Evolutionary conservation across 2,797 vertebrate genomes (phyloP).

Genomic region (Lagorchestes hirsutus): DNA sequence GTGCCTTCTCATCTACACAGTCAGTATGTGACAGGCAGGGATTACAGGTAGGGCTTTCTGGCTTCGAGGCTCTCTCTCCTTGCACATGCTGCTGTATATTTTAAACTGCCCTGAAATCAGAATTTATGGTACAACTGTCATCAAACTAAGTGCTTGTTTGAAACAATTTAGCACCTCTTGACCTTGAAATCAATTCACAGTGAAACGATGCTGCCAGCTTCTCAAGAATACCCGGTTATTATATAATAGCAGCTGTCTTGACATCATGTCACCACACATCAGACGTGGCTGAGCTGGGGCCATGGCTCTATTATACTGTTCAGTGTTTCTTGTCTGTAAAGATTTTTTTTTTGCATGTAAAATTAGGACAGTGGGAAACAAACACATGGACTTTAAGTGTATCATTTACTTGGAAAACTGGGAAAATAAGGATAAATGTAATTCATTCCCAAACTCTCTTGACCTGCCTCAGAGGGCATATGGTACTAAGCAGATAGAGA

Average conservation of each 20-base stretch:
- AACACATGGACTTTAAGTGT: constrained; percentile 59
- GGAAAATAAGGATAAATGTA: constrained; percentile 78
- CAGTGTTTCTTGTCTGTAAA: constrained; percentile 57
- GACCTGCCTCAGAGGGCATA: constrained; percentile 68
- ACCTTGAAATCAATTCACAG: neutral
- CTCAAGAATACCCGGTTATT: constrained; percentile 49
- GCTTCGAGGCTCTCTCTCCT: neutral
- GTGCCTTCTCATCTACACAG: neutral
- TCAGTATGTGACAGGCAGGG: neutral
- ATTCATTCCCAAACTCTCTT: constrained; percentile 75
- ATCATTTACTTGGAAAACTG: constrained; percentile 47
- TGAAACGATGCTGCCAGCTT: neutral
- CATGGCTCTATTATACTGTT: neutral
- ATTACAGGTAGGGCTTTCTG: neutral
- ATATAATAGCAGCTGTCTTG: constrained; percentile 28
- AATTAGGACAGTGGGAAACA: constrained; percentile 67
- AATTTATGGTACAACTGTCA: constrained; percentile 41
- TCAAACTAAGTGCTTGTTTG: constrained; percentile 41
- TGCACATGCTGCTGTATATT: constrained; percentile 39
- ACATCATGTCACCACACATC: neutral
- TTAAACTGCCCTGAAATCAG: constrained; percentile 26
- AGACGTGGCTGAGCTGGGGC: constrained; percentile 7
- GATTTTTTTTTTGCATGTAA: constrained; percentile 38
- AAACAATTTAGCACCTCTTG: constrained; percentile 29
- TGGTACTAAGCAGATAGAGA: constrained; percentile 77